Conservation (phyloP, 2,888 invertebrate genomes). For the Blastobasis lacticolella region DNA sequence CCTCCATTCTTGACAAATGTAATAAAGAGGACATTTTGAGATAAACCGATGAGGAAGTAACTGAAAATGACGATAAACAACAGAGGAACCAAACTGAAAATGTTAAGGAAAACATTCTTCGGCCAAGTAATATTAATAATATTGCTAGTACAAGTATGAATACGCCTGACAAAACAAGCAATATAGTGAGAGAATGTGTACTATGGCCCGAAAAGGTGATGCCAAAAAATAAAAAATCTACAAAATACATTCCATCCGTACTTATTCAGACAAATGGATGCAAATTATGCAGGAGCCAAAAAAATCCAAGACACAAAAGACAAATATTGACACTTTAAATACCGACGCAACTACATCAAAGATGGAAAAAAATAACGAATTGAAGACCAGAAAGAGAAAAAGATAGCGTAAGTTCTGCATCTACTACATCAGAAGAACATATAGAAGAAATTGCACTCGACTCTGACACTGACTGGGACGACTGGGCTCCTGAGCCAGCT, state of each 20-base stretch:
- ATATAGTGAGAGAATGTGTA: neutral
- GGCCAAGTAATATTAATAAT: neutral
- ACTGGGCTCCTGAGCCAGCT: constrained; percentile 2
- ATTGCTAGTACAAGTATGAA: neutral
- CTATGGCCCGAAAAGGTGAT: neutral
- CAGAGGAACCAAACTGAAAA: neutral
- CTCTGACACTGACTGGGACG: neutral
- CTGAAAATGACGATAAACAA: too few species aligned
- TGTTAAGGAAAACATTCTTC: neutral
- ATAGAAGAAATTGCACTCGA: neutral
- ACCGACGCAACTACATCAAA: constrained; percentile 1
- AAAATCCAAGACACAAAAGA: neutral
- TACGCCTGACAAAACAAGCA: neutral
- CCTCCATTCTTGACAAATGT: constrained; percentile 10
- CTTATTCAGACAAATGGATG: constrained; percentile 5
- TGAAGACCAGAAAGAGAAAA: neutral
- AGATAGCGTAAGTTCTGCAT: constrained; percentile 1
- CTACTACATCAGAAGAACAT: constrained; percentile 1
- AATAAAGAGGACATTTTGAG: constrained; percentile 14
- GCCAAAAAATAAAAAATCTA: constrained; percentile 1
- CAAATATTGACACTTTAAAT: constrained; percentile 1
- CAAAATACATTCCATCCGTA: constrained; percentile 5
- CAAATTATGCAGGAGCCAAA: constrained; percentile 5
- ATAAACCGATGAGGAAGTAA: too few species aligned
- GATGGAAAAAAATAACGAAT: neutral